Evolutionary conservation across 2,113 vertebrate species (phyloP).

Genomic region (Dunckerocampus dactyliophorus): DNA sequence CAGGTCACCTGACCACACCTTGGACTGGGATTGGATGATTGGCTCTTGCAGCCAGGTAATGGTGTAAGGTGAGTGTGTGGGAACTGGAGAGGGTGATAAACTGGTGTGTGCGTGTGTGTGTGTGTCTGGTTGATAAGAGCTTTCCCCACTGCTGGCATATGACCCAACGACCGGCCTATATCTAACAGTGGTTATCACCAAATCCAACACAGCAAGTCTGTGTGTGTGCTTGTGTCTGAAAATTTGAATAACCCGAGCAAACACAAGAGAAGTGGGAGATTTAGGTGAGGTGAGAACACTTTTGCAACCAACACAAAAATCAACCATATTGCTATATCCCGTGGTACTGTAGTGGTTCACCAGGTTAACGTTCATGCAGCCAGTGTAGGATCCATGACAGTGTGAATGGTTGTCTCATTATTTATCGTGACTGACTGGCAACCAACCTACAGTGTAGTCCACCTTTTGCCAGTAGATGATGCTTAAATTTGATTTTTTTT

Average conservation of each 20-base stretch:
- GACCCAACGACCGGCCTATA: slow-evolving; percentile 74
- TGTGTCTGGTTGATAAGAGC: slow-evolving; percentile 89
- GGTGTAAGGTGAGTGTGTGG: slow-evolving; percentile 99
- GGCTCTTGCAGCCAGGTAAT: slow-evolving; percentile 86
- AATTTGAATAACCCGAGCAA: slow-evolving; percentile 26
- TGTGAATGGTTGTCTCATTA: too few species aligned
- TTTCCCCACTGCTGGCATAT: slow-evolving; percentile 87
- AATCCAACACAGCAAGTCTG: slow-evolving; percentile 77
- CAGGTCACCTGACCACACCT: slow-evolving; percentile 85
- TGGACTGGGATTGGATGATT: slow-evolving; percentile 81
- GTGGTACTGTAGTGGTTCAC: too few species aligned
- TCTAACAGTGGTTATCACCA: slow-evolving; percentile 87
- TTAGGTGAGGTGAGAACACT: not conserved
- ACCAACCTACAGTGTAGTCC: too few species aligned
- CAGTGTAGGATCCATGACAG: too few species aligned
- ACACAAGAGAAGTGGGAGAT: slow-evolving; percentile 6
- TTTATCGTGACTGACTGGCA: too few species aligned
- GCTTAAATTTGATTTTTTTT: too few species aligned
- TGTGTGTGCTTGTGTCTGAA: slow-evolving; percentile 24
- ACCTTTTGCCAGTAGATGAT: too few species aligned
- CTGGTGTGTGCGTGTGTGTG: slow-evolving; percentile 31
- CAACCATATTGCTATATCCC: not conserved
- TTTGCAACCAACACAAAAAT: slow-evolving; percentile 45
- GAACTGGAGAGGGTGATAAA: slow-evolving; percentile 74
- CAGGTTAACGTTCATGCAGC: too few species aligned